Conservation (phyloP, 2,113 vertebrate species). For the cat (Felis catus) region DNA sequence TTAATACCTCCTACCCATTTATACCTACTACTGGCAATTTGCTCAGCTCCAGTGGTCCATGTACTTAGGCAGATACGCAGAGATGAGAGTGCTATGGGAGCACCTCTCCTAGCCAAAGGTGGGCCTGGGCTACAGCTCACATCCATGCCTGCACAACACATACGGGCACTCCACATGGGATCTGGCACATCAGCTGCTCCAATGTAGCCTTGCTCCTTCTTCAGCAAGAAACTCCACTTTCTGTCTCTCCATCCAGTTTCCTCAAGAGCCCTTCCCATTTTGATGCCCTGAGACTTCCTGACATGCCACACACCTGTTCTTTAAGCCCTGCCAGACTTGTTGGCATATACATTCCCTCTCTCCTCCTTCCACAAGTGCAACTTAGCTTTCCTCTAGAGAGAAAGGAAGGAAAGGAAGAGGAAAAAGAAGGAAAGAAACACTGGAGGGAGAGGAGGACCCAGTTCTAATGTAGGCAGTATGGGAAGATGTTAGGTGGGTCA, state of each 20-base stretch:
- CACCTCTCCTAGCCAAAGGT: not conserved
- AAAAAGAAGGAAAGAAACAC: not conserved
- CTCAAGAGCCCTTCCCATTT: not conserved
- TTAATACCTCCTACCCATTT: not conserved
- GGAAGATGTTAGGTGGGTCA: not conserved
- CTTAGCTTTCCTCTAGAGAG: not conserved
- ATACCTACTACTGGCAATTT: not conserved
- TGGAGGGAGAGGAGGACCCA: not conserved
- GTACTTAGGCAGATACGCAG: not conserved
- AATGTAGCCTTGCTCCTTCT: accelerated
- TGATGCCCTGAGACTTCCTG: not conserved
- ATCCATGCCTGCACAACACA: not conserved
- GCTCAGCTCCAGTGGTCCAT: not conserved
- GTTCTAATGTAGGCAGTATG: not conserved
- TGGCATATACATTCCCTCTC: not conserved
- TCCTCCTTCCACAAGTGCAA: not conserved
- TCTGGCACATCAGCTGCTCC: not conserved
- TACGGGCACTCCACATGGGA: not conserved
- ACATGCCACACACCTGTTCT: not conserved
- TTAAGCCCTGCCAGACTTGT: not conserved
- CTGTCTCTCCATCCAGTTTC: not conserved
- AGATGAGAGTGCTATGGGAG: not conserved
- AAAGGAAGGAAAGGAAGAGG: not conserved
- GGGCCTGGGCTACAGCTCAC: not conserved
- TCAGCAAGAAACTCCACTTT: not conserved